These are phyloP conservation scores for Arothron firmamentum DNA, from an alignment of 2,113 vertebrate genomes.

Conservation along the genomic window DNA sequence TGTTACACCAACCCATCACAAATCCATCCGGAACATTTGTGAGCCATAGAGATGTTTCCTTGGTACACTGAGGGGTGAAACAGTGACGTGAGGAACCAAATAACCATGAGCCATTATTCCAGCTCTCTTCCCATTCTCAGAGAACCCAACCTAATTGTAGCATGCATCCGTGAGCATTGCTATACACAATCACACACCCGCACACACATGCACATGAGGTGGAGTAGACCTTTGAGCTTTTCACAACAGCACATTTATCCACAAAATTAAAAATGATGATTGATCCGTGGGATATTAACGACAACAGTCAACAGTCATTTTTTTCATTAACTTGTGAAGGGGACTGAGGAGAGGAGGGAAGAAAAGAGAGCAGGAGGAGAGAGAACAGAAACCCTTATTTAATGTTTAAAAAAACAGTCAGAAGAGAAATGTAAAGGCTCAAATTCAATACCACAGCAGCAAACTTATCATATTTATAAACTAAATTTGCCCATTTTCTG, in stretches of 20 bases:
- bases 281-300: conserved; percentile 90
- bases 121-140: too few species aligned
- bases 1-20: too few species aligned
- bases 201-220: conserved; percentile 52
- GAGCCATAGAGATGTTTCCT: conserved; percentile 62
- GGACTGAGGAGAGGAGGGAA: conserved; percentile 64
- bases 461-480: conserved; percentile 99
- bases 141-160: conserved; percentile 9
- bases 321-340: conserved; percentile 89
- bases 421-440: conserved; percentile 99
- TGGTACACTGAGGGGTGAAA: conserved; percentile 83
- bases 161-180: conserved; percentile 26
- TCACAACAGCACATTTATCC: conserved; percentile 77
- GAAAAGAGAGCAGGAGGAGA: conserved; percentile 73
- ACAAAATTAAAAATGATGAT: conserved; percentile 86
- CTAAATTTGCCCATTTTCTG: conserved; percentile 99
- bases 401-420: conserved; percentile 83
- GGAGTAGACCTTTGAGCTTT: conserved; percentile 76
- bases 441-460: conserved; percentile 95
- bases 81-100: conserved; percentile 88
- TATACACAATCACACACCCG: conserved; percentile 26
- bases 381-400: conserved; percentile 83
- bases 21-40: too few species aligned
- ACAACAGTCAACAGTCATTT: conserved; percentile 73
- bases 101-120: conserved; percentile 81